Evolutionary conservation across 2,113 vertebrate genomes (phyloP).

Genomic region (Propithecus coquereli): DNA sequence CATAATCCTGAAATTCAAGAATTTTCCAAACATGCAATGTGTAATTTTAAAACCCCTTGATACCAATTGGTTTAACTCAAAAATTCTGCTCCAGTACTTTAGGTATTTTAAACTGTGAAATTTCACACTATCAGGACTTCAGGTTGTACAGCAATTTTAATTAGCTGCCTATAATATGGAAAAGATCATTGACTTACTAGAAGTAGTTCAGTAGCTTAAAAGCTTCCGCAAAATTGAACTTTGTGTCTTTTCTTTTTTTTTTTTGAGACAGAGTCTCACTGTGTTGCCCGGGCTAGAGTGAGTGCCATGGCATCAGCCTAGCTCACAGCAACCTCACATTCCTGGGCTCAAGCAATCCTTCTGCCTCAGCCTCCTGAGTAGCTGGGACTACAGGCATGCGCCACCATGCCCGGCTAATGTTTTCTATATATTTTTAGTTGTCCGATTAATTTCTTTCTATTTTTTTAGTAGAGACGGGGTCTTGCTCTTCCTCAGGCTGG

Average conservation of each 20-base stretch:
- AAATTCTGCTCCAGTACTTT: slow-evolving; percentile 38
- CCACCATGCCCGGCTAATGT: no score
- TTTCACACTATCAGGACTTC: slow-evolving; percentile 35
- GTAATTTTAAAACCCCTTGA: slow-evolving; percentile 24
- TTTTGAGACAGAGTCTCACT: no score
- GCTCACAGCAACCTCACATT: no score
- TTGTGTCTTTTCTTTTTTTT: background rate
- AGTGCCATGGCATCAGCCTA: no score
- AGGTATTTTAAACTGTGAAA: slow-evolving; percentile 31
- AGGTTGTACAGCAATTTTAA: slow-evolving; percentile 41
- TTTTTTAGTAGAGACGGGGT: no score
- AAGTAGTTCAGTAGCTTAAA: slow-evolving; percentile 37
- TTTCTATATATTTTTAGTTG: no score
- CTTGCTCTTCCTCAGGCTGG: no score
- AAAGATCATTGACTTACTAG: background rate
- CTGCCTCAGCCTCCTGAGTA: no score
- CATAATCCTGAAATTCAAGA: slow-evolving; percentile 20
- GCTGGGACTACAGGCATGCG: no score
- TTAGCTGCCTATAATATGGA: slow-evolving; percentile 30
- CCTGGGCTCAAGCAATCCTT: no score
- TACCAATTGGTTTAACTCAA: slow-evolving; percentile 47
- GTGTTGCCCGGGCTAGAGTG: no score
- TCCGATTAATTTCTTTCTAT: no score
- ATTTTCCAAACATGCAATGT: background rate
- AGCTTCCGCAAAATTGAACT: slow-evolving; percentile 6